Base-by-base conservation (phyloP, 1,140 invertebrate species). In the Cotesia vestalis region DNA sequence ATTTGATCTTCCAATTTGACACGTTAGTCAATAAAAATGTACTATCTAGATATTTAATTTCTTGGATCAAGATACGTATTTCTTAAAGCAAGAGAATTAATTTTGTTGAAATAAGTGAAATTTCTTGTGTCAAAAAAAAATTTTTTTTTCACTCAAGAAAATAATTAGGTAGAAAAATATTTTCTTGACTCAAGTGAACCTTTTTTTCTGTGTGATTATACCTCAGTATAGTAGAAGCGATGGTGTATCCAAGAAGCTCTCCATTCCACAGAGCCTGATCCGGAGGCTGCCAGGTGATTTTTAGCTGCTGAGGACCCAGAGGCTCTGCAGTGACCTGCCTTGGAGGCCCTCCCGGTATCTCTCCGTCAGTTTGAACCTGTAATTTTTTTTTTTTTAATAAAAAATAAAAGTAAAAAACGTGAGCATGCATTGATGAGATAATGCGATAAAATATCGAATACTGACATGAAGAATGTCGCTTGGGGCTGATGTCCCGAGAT, bases 401-500 rank as follows among this genome's bases (percentile, higher is more conserved):
- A 67, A 12, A 51, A 27, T 12, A n/a, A 35, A 36, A 34, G 52
- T 35, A 69, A 66, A 69, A 9, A 51, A 72, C 40, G 35, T 11
- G 35, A n/a, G 51, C 40, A 68, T 55, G 66, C 38, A 69, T 63
- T 46, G 66, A 75, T 75, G 70, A 64, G 70, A 70, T 66, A 72
- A 70, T 71, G 40, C n/a, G 6, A 46, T 46, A 9, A 2, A 11
- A 40, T 76, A 80, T 81, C 78, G 79, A 79, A 46, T 81, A 84
- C 84, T 85, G 79, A 91, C 88, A 69, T 88, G 87, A 75, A 92
- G 84, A 55, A 89, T 87, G 74, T 90, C 88, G 77, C 91, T 91
- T 9, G 91, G 89, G 66, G 88, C 85, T 80, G 92, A 91, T 69
- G 87, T 88, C 51, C 91, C 91, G 72, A 92, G 85, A 72, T 89